Evolutionary conservation across 2,113 vertebrate genomes (phyloP), one percentile per base, ranked within the genome.

Genomic region (Centrocercus urophasianus): DNA sequence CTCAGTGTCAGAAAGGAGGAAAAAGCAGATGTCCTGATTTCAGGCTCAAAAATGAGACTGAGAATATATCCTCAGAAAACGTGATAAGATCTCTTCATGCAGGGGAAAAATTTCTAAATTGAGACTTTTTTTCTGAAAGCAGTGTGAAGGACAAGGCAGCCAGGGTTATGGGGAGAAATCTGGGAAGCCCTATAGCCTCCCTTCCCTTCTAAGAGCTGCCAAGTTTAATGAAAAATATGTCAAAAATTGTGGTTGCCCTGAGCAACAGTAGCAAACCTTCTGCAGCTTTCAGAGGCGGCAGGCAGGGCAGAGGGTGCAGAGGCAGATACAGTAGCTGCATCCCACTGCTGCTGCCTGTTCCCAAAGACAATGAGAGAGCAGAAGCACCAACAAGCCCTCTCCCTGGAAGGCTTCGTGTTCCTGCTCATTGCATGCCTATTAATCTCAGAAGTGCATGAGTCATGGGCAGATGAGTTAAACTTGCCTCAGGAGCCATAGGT

Each of bases 201-300:
- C 67, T 86, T 92, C 24, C 18, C 16, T 45, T 82, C 6, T 50
- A n/a, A 65, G 36, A 57, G 43, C 25, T 91, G n/a, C 67, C n/a
- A 59, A 13, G 3, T 79, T 78, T 61, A 83, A 83, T 36, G 21
- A 42, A 88, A 90, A 87, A 71, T 27, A 4, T 65, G 79, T 91
- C 36, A 63, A 92, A 90, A 83, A 25, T 52, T 59, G 52, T 69
- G 27, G 47, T 88, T 95, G 74, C 78, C 42, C 32, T 0, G 3
- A 95, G 89, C 77, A 95, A 91, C 80, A 74, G 32, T 20, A 77
- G 74, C 61, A 95, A 93, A 70, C 20, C 79, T 87, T 25, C 38
- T 64, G 56, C 77, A 83, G 71, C 56, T 50, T 83, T 85, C 64
- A 42, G 43, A 88, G 61, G 7, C 1, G 1, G 47, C 12, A 76